Evolutionary conservation across 2,888 invertebrate genomes (phyloP).

Genomic region (Amblyjoppa proteus): DNA sequence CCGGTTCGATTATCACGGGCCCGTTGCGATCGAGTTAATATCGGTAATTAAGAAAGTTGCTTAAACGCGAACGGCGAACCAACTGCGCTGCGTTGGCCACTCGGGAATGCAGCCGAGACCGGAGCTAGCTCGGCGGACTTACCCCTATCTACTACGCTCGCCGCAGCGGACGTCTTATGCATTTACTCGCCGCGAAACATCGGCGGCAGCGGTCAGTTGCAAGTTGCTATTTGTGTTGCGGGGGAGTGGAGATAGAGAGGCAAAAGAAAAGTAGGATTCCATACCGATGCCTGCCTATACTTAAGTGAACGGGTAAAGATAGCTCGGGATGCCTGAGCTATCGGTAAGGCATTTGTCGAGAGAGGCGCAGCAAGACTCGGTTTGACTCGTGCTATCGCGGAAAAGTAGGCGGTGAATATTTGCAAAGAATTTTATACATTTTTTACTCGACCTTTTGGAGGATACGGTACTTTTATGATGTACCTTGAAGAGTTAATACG

Average conservation of each 20-base stretch:
- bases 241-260: background rate
- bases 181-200: background rate
- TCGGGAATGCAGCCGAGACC: constrained; percentile 75
- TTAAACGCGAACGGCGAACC: constrained; percentile 67
- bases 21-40: constrained; percentile 83
- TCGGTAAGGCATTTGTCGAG: background rate
- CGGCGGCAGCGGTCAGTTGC: background rate
- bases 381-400: background rate
- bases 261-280: background rate
- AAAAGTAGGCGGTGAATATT: background rate
- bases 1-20: constrained; percentile 81
- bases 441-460: background rate
- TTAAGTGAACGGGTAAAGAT: background rate
- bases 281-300: background rate
- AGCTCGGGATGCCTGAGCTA: background rate
- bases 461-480: background rate
- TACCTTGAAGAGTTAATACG: background rate
- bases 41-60: constrained; percentile 84
- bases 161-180: background rate
- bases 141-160: background rate
- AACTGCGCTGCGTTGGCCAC: constrained; percentile 74
- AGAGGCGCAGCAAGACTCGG: background rate
- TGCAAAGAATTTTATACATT: background rate
- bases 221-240: background rate
- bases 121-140: constrained; percentile 41